Conservation (phyloP, 2,888 invertebrate genomes). For the Brachycybe producta region DNA sequence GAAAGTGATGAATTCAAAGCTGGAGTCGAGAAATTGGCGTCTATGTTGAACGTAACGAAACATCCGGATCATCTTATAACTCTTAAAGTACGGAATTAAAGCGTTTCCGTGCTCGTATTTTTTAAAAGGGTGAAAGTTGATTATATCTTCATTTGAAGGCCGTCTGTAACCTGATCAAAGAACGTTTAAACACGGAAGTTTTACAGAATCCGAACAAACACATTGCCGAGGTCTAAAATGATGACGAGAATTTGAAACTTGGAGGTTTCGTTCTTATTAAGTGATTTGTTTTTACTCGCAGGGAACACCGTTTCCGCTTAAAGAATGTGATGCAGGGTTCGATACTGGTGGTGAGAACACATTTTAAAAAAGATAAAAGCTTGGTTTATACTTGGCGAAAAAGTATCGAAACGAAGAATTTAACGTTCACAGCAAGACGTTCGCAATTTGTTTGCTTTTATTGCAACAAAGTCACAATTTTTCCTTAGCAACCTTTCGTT, state of each 20-base stretch:
- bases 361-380: no score
- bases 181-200: conserved; percentile 46
- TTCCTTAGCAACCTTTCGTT: no score
- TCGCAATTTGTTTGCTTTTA: no score
- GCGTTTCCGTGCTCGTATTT: no score
- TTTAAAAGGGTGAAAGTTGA: no score
- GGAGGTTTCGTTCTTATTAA: conserved; percentile 4
- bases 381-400: no score
- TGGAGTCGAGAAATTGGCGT: conserved; percentile 66
- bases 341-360: conserved; percentile 46
- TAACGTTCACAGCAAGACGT: no score
- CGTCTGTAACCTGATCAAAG: conserved; percentile 47
- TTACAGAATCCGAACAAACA: conserved; percentile 43
- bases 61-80: conserved; percentile 69
- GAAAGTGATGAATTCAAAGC: conserved; percentile 65
- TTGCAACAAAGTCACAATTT: no score
- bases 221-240: conserved; percentile 35
- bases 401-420: no score
- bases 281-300: conserved; percentile 27
- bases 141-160: conserved; percentile 33
- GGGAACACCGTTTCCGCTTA: conserved; percentile 56
- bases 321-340: conserved; percentile 52
- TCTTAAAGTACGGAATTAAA: conserved; percentile 38
- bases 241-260: not conserved
- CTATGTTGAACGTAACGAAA: conserved; percentile 59